Evolutionary conservation across 2,888 invertebrate genomes (phyloP), one percentile per base, ranked within the genome.

Genomic region (Epinotia ramella): DNA sequence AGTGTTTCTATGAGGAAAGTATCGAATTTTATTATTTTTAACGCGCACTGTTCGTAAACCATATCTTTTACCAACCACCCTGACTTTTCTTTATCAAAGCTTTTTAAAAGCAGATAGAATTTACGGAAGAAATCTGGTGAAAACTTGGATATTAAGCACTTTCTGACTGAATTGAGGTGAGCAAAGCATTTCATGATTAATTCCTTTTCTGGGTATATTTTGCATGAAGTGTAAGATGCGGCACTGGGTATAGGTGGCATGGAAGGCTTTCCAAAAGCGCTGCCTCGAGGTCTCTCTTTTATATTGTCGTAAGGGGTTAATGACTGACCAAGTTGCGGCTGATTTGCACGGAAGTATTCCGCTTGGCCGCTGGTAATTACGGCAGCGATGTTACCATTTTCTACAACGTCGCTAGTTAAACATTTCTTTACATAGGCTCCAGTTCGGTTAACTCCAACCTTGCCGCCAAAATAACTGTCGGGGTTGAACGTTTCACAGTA

Each of bases 241-340:
- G 88, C 89, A 33, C 2, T 95, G 81, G 71, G 91, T 93, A 78
- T 92, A 94, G 5, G 93, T 88, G 28, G 88, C 87, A 24, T 88
- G 87, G 5, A 91, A 12, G 64, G 84, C 63, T 84, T 91, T 0
- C 95, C 95, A 81, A 95, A 95, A 33, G 87, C 77, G 78, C 90
- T 89, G 20, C 92, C 94, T 77, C 90, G 79, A 0, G 95, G 94
- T 5, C 95, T 91, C 70, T 87, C 83, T 12, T 81, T 82, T 64
- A 94, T 90, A 79, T 95, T 95, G 65, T 95, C 84, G 81, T 95
- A 93, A 79, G 95, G 95, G 12, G 94, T 87, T 78, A 95, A 81
- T 44, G 86, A 85, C 77, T 87, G 85, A 13, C 95, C 95, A 16
- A 94, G 44, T 80, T 85, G 86, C 0, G 91, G 85, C 77, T 89